Conservation (phyloP, 2,888 invertebrate genomes). For the Cyrtodaria siliqua region DNA sequence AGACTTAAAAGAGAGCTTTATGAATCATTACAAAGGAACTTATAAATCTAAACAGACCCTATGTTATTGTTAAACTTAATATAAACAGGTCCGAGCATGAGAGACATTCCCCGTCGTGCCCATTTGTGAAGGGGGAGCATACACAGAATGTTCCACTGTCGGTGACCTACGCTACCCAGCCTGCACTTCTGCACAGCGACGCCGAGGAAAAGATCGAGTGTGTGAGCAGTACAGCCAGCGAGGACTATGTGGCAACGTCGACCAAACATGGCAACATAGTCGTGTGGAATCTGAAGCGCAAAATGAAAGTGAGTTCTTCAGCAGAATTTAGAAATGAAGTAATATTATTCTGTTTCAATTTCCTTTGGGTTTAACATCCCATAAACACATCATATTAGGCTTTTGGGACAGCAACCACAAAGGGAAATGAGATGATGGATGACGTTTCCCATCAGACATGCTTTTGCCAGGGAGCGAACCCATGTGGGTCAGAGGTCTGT, state of each 20-base stretch:
- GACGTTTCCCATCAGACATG: too few relatives aligned
- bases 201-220: slow-evolving; percentile 81
- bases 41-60: too few relatives aligned
- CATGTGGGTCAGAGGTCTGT: too few relatives aligned
- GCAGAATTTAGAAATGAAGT: too few relatives aligned
- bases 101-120: slow-evolving; percentile 96
- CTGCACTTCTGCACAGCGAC: slow-evolving; percentile 88
- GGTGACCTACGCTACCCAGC: slow-evolving; percentile 93
- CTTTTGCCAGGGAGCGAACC: too few relatives aligned
- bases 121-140: slow-evolving; percentile 97
- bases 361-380: too few relatives aligned
- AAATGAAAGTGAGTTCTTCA: too few relatives aligned
- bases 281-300: slow-evolving; percentile 94
- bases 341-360: too few relatives aligned
- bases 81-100: slow-evolving; percentile 93
- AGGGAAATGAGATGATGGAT: too few relatives aligned
- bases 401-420: too few relatives aligned
- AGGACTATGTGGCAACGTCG: slow-evolving; percentile 87
- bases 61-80: slow-evolving; percentile 2
- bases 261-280: slow-evolving; percentile 89
- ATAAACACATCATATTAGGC: too few relatives aligned
- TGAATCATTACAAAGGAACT: too few relatives aligned
- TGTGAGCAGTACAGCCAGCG: slow-evolving; percentile 86
- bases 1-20: neutral
- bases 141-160: slow-evolving; percentile 97